phyloP scores from a whole-genome alignment of 1,140 invertebrate genomes.

The Archivesica marissinica region DNA sequence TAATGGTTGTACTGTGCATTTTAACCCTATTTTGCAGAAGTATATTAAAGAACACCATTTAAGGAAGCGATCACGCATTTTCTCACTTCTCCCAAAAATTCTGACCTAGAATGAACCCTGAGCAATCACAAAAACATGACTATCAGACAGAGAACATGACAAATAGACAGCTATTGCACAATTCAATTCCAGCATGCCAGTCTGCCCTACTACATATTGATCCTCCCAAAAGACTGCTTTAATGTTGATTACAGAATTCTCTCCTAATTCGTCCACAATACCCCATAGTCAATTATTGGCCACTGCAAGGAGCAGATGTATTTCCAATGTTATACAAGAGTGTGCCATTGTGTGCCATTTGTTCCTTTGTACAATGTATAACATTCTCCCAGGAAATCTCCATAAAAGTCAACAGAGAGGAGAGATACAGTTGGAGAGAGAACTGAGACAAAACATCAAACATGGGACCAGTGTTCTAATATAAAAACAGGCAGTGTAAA shows the following conservation, averaged over 20 bases:
- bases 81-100: too few relatives aligned
- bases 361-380: neutral
- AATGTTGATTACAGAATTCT: constrained; percentile 2
- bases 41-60: too few relatives aligned
- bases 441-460: neutral
- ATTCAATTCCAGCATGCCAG: too few relatives aligned
- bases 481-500: neutral
- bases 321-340: neutral
- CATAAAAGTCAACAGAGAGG: constrained; percentile 20
- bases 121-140: too few relatives aligned
- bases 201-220: neutral
- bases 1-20: too few relatives aligned
- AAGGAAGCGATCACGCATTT: too few relatives aligned
- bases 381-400: constrained; percentile 7
- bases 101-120: too few relatives aligned
- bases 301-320: neutral
- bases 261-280: neutral
- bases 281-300: constrained; percentile 1
- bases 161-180: too few relatives aligned
- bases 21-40: too few relatives aligned
- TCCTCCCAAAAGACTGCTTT: neutral
- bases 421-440: neutral
- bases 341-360: too few relatives aligned
- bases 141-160: too few relatives aligned
- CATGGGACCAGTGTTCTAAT: neutral